These are phyloP conservation scores for Lutraria lutraria DNA, from an alignment of 2,888 invertebrate species.

Conservation along the genomic window DNA sequence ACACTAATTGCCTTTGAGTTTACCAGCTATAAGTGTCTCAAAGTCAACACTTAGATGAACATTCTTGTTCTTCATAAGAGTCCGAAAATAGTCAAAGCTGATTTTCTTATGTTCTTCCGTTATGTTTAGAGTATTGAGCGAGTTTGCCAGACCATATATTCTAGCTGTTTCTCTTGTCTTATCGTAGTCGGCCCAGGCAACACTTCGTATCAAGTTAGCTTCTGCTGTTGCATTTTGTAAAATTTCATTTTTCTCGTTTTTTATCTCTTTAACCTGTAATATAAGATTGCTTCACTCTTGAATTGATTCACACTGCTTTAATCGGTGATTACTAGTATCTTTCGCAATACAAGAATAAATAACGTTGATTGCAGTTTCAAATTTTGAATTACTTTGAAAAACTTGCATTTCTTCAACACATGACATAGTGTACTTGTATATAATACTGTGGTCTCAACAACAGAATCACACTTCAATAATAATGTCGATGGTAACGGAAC, in stretches of 20 bases:
- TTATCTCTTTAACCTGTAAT: conserved; percentile 72
- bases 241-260: conserved; percentile 76
- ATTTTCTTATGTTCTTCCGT: conserved; percentile 73
- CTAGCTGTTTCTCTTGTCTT: conserved; percentile 76
- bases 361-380: too few species aligned
- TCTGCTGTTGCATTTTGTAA: conserved; percentile 72
- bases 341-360: too few species aligned
- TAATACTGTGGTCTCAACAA: too few species aligned
- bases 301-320: not conserved
- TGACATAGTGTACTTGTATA: too few species aligned
- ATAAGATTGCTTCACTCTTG: not conserved
- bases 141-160: conserved; percentile 72
- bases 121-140: conserved; percentile 73
- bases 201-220: conserved; percentile 61
- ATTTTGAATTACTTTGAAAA: too few species aligned
- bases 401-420: too few species aligned
- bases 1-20: not conserved
- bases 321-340: too few species aligned
- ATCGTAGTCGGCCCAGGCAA: conserved; percentile 75
- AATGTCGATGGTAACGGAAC: too few species aligned
- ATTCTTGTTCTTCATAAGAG: conserved; percentile 72
- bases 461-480: too few species aligned
- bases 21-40: conserved; percentile 58
- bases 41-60: conserved; percentile 80
- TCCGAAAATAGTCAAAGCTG: conserved; percentile 81